A percentile compares a stretch with the other conserved stretches of the same genome.
Evolutionary conservation across 2,113 vertebrate genomes (phyloP).

Genomic region (Indicator maculatus): DNA sequence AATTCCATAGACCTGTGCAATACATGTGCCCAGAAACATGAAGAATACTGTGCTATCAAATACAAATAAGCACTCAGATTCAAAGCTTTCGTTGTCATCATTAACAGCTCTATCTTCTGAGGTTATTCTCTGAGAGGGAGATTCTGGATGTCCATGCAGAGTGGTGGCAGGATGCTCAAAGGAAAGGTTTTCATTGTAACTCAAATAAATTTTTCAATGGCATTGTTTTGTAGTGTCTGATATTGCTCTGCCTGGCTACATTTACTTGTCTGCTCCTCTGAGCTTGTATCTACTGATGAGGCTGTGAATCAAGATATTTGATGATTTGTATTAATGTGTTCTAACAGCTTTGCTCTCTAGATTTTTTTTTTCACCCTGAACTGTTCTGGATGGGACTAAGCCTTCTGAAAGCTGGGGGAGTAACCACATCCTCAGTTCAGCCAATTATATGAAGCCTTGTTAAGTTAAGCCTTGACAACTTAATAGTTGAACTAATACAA

Average conservation of each 20-base stretch:
- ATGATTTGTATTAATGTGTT: background rate
- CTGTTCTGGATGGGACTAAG: background rate
- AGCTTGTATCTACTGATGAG: background rate
- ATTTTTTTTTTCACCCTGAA: background rate
- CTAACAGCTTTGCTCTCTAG: background rate
- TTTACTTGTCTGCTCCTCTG: background rate
- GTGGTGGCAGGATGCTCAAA: background rate
- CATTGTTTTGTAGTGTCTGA: background rate
- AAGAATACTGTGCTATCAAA: background rate
- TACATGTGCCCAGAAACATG: accelerated
- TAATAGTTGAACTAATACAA: background rate
- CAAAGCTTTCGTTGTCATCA: background rate
- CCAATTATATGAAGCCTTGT: background rate
- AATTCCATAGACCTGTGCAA: background rate
- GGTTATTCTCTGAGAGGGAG: background rate
- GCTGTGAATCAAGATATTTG: background rate
- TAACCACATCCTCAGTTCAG: background rate
- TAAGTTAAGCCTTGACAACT: background rate
- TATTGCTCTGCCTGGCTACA: background rate
- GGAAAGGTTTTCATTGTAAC: background rate
- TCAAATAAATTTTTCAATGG: background rate
- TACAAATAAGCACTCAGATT: background rate
- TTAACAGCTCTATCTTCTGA: background rate
- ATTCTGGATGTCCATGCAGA: background rate
- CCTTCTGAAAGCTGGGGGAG: background rate